phyloP scores from a whole-genome alignment of 2,797 vertebrate species.

The Megalops cyprinoides region DNA sequence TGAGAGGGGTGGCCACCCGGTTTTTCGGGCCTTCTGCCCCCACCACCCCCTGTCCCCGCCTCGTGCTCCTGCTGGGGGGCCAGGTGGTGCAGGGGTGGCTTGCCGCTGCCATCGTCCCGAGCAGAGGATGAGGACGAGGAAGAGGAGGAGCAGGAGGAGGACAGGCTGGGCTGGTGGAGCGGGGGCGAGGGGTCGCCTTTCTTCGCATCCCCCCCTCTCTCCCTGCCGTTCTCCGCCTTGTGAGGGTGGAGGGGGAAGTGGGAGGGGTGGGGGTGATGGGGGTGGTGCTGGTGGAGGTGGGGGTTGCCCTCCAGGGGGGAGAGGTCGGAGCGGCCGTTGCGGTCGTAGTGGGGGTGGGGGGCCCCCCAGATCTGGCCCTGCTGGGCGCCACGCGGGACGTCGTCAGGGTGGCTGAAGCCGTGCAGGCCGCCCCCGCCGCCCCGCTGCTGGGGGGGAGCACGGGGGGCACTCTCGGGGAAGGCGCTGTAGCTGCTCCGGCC shows the following conservation, averaged over 20 bases:
- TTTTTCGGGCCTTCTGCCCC: slow-evolving; percentile 74
- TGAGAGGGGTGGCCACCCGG: slow-evolving; percentile 36
- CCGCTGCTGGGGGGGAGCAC: slow-evolving; percentile 65
- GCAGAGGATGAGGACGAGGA: slow-evolving; percentile 65
- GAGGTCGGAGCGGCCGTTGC: slow-evolving; percentile 71
- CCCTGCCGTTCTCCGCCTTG: slow-evolving; percentile 67
- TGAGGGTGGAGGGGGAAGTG: slow-evolving; percentile 68
- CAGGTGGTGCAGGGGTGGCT: slow-evolving; percentile 64
- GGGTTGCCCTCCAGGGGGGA: slow-evolving; percentile 66
- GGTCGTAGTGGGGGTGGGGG: slow-evolving; percentile 75
- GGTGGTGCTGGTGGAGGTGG: slow-evolving; percentile 64
- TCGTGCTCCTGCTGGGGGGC: slow-evolving; percentile 65
- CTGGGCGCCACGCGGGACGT: slow-evolving; percentile 68
- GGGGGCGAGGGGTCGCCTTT: slow-evolving; percentile 70
- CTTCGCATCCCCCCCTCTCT: slow-evolving; percentile 68
- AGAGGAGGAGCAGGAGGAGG: slow-evolving; percentile 78
- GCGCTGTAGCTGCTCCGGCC: slow-evolving; percentile 74
- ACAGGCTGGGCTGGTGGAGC: slow-evolving; percentile 73
- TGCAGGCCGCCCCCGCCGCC: slow-evolving; percentile 55
- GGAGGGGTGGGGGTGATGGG: slow-evolving; percentile 68
- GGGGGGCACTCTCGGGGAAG: slow-evolving; percentile 71
- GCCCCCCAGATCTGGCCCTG: slow-evolving; percentile 75
- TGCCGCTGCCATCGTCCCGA: slow-evolving; percentile 71
- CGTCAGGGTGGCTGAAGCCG: slow-evolving; percentile 79
- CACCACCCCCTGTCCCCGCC: slow-evolving; percentile 43